A percentile compares a stretch with the other conserved stretches of the same genome.
Evolutionary conservation across 2,888 invertebrate species (phyloP).

Genomic region (Chelonus formosanus): DNA sequence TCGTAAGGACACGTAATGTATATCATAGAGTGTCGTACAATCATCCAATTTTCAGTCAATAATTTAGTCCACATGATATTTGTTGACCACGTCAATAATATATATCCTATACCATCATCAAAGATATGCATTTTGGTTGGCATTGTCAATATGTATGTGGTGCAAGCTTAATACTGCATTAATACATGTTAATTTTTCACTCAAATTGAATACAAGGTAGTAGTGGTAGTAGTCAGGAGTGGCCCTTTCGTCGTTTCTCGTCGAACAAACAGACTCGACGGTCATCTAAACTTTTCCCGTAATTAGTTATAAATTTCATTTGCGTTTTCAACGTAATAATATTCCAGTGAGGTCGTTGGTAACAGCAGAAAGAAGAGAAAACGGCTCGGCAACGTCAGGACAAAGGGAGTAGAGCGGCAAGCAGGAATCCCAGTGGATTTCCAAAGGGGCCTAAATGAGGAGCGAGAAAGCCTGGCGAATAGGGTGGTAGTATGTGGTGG

Average conservation of each 20-base stretch:
- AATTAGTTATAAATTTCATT: slow-evolving; percentile 64
- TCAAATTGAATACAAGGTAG: no score
- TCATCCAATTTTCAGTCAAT: no score
- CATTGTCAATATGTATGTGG: no score
- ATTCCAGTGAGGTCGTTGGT: slow-evolving; percentile 45
- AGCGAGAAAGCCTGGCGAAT: slow-evolving; percentile 31
- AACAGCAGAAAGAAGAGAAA: slow-evolving; percentile 23
- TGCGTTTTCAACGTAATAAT: slow-evolving; percentile 56
- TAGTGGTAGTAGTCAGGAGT: no score
- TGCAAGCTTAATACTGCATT: no score
- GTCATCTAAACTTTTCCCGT: slow-evolving; percentile 61
- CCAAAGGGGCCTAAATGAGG: slow-evolving; percentile 34
- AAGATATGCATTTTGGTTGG: no score
- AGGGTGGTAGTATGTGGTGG: slow-evolving; percentile 28
- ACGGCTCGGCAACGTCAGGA: slow-evolving; percentile 7
- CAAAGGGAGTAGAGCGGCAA: slow-evolving; percentile 16
- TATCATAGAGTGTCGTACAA: no score
- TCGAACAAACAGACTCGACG: slow-evolving; percentile 41
- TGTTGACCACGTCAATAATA: no score
- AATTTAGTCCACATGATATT: no score
- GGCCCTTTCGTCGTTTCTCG: slow-evolving; percentile 7
- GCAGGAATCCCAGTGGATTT: slow-evolving; percentile 34
- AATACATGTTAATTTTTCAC: no score
- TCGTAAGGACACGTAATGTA: no score
- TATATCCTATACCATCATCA: no score